Conservation (phyloP, 2,797 vertebrate genomes). For the Rhodeus uyekii region DNA sequence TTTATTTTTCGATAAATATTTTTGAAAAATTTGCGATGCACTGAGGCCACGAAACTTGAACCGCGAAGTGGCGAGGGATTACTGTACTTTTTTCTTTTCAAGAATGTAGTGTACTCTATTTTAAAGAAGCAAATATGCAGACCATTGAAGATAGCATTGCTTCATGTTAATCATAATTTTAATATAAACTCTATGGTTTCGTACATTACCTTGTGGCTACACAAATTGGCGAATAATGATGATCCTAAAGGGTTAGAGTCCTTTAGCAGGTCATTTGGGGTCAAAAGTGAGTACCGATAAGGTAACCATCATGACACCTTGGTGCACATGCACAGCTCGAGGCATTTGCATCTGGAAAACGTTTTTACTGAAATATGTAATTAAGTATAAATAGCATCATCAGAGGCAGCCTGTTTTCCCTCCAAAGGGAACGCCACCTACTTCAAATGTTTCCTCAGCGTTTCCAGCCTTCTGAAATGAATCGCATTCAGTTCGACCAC, state of each 20-base stretch:
- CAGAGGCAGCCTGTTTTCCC: constrained; percentile 41
- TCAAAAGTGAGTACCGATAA: not conserved
- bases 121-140: not conserved
- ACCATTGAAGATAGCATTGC: too few relatives aligned
- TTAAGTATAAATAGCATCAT: constrained; percentile 58
- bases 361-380: constrained; percentile 57
- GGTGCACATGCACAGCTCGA: constrained; percentile 21
- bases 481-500: constrained; percentile 39
- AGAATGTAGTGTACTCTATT: not conserved
- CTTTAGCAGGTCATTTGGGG: not conserved
- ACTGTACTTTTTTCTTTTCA: not conserved
- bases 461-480: constrained; percentile 54
- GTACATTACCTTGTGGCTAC: not conserved
- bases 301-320: constrained; percentile 43
- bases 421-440: constrained; percentile 39
- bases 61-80: too few relatives aligned
- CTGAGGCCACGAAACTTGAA: too few relatives aligned
- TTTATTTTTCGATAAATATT: too few relatives aligned
- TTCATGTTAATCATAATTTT: not conserved
- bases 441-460: constrained; percentile 54
- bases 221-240: not conserved
- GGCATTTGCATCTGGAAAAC: constrained; percentile 58
- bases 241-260: not conserved
- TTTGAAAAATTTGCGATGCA: too few relatives aligned
- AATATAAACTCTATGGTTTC: not conserved